Conservation (phyloP, 1,140 invertebrate species). For the Trigoniulus corallinus region DNA sequence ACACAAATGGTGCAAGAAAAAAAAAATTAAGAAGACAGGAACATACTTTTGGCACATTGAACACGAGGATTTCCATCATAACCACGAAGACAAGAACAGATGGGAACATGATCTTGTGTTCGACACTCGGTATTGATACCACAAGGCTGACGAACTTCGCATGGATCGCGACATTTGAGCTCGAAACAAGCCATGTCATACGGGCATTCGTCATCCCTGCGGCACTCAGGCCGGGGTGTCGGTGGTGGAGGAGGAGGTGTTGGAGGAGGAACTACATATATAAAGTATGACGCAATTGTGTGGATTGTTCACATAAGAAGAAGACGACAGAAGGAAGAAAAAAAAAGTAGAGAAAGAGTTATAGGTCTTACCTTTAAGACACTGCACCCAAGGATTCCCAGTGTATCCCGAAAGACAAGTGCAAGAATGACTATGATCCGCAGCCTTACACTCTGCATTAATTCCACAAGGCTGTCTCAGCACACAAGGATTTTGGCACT, state of each 20-base stretch:
- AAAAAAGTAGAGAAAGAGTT: neutral
- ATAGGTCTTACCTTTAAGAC: constrained; percentile 15
- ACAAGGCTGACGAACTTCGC: constrained; percentile 26
- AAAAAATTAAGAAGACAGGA: no score
- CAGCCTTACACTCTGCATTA: constrained; percentile 20
- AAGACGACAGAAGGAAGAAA: neutral
- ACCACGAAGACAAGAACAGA: constrained; percentile 22
- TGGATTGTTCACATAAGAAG: no score
- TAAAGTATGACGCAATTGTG: neutral
- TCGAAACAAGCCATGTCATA: constrained; percentile 34
- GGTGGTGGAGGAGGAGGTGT: neutral
- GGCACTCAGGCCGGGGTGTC: constrained; percentile 10
- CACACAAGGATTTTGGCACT: constrained; percentile 38
- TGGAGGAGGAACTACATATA: neutral
- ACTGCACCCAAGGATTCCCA: constrained; percentile 16
- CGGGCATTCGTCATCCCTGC: constrained; percentile 28
- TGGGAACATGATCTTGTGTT: constrained; percentile 20
- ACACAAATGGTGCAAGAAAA: neutral
- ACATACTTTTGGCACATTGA: constrained; percentile 17
- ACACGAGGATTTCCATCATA: constrained; percentile 15
- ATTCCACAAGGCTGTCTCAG: constrained; percentile 24
- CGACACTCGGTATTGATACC: constrained; percentile 22
- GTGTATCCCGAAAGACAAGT: constrained; percentile 20
- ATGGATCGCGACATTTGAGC: constrained; percentile 36
- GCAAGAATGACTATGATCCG: constrained; percentile 22